phyloP scores from a whole-genome alignment of 2,888 invertebrate genomes.

The Strigamia maritima region DNA sequence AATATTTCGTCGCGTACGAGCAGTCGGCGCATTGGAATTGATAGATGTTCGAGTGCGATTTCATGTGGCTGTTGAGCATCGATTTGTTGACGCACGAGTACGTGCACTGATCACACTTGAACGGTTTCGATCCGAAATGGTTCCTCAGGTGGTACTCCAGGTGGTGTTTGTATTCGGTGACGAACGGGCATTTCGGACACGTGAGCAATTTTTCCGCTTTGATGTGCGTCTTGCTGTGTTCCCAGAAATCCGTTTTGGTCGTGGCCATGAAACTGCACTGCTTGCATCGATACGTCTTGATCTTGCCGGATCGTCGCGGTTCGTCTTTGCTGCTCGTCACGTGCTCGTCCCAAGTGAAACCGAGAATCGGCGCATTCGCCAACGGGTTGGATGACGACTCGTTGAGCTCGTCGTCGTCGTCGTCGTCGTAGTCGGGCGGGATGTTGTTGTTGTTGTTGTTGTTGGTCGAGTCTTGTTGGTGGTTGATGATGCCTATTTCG shows the following conservation, averaged over 20 bases:
- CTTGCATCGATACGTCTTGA: constrained; percentile 86
- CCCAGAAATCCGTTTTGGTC: constrained; percentile 91
- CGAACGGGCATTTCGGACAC: constrained; percentile 91
- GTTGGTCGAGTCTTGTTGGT: not conserved
- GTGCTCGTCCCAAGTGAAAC: not conserved
- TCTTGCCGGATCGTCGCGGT: constrained; percentile 54
- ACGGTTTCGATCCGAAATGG: constrained; percentile 92
- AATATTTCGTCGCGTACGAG: constrained; percentile 95
- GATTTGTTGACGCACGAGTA: constrained; percentile 96
- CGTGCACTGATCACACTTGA: constrained; percentile 82
- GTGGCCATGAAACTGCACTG: constrained; percentile 80
- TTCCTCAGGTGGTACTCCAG: constrained; percentile 94
- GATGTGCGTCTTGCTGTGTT: constrained; percentile 83
- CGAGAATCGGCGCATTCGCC: not conserved
- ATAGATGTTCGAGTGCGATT: constrained; percentile 84
- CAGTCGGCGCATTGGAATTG: constrained; percentile 92
- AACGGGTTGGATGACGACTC: not conserved
- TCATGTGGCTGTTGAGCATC: constrained; percentile 97
- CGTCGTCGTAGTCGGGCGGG: constrained; percentile 37
- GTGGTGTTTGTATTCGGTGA: constrained; percentile 98
- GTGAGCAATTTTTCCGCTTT: constrained; percentile 85
- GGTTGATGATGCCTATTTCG: not conserved
- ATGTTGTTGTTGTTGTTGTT: too few relatives aligned
- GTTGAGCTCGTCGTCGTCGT: constrained; percentile 37
- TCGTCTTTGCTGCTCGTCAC: not conserved